phyloP scores from a whole-genome alignment of 1,140 invertebrate species.

The Drosophila erecta region DNA sequence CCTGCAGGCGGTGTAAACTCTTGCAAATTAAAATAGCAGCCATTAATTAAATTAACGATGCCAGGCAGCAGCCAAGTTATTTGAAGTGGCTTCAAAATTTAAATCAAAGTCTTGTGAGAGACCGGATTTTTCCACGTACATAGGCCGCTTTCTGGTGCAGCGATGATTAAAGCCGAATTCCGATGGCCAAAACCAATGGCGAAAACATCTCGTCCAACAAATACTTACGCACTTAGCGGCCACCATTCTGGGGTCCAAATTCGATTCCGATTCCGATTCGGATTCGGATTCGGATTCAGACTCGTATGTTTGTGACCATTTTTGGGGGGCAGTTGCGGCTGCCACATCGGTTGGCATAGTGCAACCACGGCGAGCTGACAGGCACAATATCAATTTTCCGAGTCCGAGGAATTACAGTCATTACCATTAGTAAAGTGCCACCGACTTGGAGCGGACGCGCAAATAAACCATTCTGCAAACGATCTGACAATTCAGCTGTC shows the following conservation, averaged over 20 bases:
- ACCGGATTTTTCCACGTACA: not conserved
- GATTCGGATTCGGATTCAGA: slow-evolving; percentile 10
- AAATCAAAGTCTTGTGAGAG: slow-evolving; percentile 1
- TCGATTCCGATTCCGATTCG: slow-evolving; percentile 27
- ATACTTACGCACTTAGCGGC: slow-evolving; percentile 48
- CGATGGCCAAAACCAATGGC: slow-evolving; percentile 42
- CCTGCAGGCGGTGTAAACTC: too few species aligned
- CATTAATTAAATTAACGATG: too few species aligned
- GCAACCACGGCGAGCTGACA: slow-evolving; percentile 21
- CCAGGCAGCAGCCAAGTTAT: not conserved
- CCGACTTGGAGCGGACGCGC: slow-evolving; percentile 39
- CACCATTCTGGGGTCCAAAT: slow-evolving; percentile 26
- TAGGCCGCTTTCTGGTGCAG: not conserved
- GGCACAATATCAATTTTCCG: slow-evolving; percentile 79
- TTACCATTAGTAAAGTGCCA: slow-evolving; percentile 83
- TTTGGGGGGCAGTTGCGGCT: slow-evolving; percentile 60
- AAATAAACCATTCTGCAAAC: slow-evolving; percentile 79
- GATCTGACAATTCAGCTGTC: slow-evolving; percentile 81
- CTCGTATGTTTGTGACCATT: slow-evolving; percentile 54
- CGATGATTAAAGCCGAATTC: slow-evolving; percentile 43
- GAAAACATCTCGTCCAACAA: slow-evolving; percentile 55
- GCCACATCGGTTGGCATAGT: slow-evolving; percentile 76
- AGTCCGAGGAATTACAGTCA: slow-evolving; percentile 79
- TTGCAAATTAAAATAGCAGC: too few species aligned
- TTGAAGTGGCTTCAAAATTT: not conserved